These are phyloP conservation scores for Apogon talboti DNA, from an alignment of 2,797 vertebrate species.

Conservation along the genomic window DNA sequence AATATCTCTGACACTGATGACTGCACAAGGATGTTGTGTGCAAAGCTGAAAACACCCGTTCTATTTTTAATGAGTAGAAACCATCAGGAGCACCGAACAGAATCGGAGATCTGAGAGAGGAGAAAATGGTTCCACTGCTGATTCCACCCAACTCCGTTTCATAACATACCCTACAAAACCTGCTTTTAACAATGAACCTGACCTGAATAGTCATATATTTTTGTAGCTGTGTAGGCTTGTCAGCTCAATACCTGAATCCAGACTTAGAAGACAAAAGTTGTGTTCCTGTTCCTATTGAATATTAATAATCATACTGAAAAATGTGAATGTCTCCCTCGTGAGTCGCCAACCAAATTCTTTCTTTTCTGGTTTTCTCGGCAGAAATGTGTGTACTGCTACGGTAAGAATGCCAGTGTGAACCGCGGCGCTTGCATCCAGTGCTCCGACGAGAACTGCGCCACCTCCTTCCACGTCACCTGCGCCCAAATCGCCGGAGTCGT, in stretches of 20 bases:
- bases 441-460: slow-evolving; percentile 92
- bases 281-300: neutral
- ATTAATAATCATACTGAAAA: neutral
- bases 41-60: slow-evolving; percentile 34
- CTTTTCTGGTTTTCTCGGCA: slow-evolving; percentile 59
- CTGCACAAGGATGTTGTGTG: slow-evolving; percentile 3
- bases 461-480: slow-evolving; percentile 97
- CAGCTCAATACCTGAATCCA: neutral
- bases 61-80: slow-evolving; percentile 47
- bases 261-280: too few species aligned
- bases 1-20: neutral
- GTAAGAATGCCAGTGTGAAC: slow-evolving; percentile 82
- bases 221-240: neutral
- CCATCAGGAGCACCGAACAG: slow-evolving; percentile 30
- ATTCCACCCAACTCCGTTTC: slow-evolving; percentile 21
- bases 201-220: slow-evolving; percentile 9
- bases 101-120: slow-evolving; percentile 37
- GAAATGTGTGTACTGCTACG: slow-evolving; percentile 94
- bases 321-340: neutral
- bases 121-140: slow-evolving; percentile 24
- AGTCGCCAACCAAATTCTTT: slow-evolving; percentile 18
- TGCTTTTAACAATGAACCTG: neutral
- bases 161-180: slow-evolving; percentile 8
- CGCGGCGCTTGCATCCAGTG: slow-evolving; percentile 95
- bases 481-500: slow-evolving; percentile 92